These are phyloP conservation scores for Cheilosia urbana DNA, from an alignment of 2,888 invertebrate species.

Conservation along the genomic window DNA sequence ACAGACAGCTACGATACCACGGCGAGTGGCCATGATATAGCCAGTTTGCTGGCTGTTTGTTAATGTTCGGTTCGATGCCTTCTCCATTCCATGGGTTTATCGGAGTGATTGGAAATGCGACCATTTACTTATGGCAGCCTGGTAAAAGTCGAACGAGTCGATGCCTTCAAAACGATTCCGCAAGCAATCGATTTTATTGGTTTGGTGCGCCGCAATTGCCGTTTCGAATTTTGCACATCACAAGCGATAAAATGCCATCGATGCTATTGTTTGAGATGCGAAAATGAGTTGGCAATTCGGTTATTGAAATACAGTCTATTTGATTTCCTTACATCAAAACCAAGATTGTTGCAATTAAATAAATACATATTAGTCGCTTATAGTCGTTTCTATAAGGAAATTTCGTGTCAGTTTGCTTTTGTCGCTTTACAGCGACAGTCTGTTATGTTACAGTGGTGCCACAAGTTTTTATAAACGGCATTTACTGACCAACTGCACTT, in stretches of 20 bases:
- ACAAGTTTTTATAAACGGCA: slow-evolving; percentile 38
- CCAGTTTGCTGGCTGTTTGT: slow-evolving; percentile 25
- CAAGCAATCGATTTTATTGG: slow-evolving; percentile 80
- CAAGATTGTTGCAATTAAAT: no score
- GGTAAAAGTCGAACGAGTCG: slow-evolving; percentile 81
- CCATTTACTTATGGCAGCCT: slow-evolving; percentile 78
- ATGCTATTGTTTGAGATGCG: no score
- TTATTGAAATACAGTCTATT: no score
- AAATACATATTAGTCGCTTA: no score
- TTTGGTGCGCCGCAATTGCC: background rate
- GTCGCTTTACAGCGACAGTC: background rate
- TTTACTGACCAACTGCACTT: background rate
- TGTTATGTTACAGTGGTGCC: slow-evolving; percentile 20
- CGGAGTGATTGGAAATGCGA: slow-evolving; percentile 76
- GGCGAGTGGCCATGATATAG: slow-evolving; percentile 36
- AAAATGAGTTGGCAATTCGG: no score
- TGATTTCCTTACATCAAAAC: no score
- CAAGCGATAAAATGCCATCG: background rate
- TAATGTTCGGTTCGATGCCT: slow-evolving; percentile 70
- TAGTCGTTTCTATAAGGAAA: no score
- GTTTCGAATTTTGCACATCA: background rate
- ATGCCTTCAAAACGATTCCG: slow-evolving; percentile 79
- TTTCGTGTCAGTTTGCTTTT: background rate
- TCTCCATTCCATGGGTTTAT: slow-evolving; percentile 59
- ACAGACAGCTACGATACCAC: slow-evolving; percentile 32